phyloP scores from a whole-genome alignment of 1,140 invertebrate genomes.

The Phymorhynchus buccinoides region DNA sequence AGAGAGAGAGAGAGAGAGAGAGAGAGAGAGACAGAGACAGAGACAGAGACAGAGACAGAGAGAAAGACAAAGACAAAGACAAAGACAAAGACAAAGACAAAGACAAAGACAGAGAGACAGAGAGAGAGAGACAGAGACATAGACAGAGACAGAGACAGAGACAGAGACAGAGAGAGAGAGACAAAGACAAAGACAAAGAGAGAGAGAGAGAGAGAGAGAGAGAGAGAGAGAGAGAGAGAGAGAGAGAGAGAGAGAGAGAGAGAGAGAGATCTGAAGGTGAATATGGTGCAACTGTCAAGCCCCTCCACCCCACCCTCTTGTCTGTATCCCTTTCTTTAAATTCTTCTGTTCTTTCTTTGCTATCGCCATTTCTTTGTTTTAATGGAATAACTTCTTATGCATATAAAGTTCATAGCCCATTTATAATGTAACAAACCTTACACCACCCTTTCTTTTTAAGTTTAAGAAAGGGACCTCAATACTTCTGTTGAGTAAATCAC shows the following conservation, averaged over 20 bases:
- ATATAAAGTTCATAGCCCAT: too few species aligned
- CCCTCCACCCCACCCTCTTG: too few species aligned
- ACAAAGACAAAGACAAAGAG: constrained; percentile 3
- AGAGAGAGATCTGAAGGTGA: background rate
- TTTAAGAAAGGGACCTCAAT: too few species aligned
- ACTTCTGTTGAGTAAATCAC: too few species aligned
- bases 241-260: background rate
- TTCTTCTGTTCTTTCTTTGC: too few species aligned
- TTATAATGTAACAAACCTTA: too few species aligned
- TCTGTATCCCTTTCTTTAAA: too few species aligned
- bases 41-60: background rate
- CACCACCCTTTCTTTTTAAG: too few species aligned
- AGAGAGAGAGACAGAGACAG: background rate
- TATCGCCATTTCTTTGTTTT: too few species aligned
- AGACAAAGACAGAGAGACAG: background rate
- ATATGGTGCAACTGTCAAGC: too few species aligned
- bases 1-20: background rate
- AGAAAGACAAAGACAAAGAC: background rate
- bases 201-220: background rate
- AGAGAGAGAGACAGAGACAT: background rate
- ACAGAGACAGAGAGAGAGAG: background rate
- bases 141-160: background rate
- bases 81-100: background rate
- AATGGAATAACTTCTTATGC: too few species aligned
- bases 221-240: background rate